A percentile compares a stretch with the other conserved stretches of the same genome.
These are phyloP conservation scores for Ceyx margarethae DNA, from an alignment of 2,113 vertebrate species.

Conservation along the genomic window DNA sequence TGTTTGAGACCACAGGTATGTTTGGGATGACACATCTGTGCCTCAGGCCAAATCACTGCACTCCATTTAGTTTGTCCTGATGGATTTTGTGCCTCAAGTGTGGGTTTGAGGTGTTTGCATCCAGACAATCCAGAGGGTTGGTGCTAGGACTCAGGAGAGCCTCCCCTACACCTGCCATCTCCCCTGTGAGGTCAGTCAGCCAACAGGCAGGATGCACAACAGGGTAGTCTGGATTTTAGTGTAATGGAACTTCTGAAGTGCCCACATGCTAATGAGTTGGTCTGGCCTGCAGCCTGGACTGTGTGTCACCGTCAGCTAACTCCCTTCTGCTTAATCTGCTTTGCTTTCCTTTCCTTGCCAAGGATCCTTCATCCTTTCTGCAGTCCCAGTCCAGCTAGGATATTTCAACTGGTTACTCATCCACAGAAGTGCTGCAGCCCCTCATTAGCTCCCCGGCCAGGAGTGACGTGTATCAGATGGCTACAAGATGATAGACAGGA, in stretches of 20 bases:
- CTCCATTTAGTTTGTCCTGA: not conserved
- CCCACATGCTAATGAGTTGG: not conserved
- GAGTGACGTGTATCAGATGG: not conserved
- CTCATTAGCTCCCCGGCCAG: not conserved
- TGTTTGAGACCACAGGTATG: not conserved
- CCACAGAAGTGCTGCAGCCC: not conserved
- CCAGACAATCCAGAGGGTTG: not conserved
- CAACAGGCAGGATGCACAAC: not conserved
- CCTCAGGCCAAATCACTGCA: not conserved
- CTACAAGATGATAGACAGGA: not conserved
- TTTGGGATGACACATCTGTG: not conserved
- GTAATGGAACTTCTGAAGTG: not conserved
- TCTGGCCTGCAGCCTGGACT: not conserved
- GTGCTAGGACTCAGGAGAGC: not conserved
- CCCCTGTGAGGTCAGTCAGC: not conserved
- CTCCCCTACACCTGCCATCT: not conserved
- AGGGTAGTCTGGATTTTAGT: not conserved
- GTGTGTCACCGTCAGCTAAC: not conserved
- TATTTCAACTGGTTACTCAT: not conserved
- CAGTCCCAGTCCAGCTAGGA: not conserved
- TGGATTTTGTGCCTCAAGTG: not conserved
- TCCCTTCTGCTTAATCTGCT: not conserved
- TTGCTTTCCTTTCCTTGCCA: not conserved
- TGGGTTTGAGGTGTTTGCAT: not conserved
- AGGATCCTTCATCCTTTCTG: not conserved